Conservation (phyloP, 2,797 vertebrate genomes). For the Spinibarbus caldwelli region DNA sequence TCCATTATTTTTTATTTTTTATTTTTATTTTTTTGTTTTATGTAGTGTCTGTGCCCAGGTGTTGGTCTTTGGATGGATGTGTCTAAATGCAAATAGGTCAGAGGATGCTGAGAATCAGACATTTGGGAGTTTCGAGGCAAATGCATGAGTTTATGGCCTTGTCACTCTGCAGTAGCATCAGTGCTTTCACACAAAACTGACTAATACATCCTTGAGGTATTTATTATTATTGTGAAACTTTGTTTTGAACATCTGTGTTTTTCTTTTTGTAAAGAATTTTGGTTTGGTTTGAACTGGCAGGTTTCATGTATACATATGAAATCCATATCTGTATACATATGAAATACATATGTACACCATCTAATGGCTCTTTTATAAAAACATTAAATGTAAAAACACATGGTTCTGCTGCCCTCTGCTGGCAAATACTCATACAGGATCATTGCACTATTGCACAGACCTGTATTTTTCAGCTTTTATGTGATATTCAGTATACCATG, state of each 20-base stretch:
- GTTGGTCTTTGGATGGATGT: neutral
- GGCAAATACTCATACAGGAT: neutral
- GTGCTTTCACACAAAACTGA: neutral
- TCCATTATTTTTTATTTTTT: neutral
- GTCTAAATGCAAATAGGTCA: neutral
- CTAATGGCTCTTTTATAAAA: too few species aligned
- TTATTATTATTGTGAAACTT: neutral
- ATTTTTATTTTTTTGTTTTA: too few species aligned
- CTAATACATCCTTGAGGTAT: neutral
- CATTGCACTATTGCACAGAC: neutral
- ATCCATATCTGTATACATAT: too few species aligned
- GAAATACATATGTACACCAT: too few species aligned
- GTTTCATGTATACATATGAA: neutral
- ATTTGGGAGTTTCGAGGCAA: neutral
- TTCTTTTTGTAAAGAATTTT: neutral
- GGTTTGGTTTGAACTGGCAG: neutral
- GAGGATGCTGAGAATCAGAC: neutral
- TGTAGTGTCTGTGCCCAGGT: neutral
- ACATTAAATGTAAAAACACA: too few species aligned
- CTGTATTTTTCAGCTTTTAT: neutral
- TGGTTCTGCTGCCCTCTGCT: constrained; percentile 23
- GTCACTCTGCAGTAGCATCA: neutral
- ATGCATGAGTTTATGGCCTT: neutral
- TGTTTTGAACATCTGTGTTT: neutral
- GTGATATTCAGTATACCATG: neutral